Evolutionary conservation across 2,113 vertebrate genomes (phyloP).

Genomic region (Nothobranchius kuhntae): DNA sequence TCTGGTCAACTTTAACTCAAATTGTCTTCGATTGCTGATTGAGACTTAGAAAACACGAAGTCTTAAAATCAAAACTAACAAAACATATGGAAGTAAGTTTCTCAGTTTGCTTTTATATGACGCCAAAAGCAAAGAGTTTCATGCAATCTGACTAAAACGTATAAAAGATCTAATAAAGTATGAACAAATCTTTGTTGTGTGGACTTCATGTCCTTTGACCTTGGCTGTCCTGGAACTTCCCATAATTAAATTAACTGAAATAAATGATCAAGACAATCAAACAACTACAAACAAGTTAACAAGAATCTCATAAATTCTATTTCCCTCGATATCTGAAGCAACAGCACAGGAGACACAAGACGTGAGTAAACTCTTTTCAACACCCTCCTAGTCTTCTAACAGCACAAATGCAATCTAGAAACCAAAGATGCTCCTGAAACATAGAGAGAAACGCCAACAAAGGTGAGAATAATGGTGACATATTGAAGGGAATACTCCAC

Average conservation of each 20-base stretch:
- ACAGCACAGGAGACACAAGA: slow-evolving; percentile 49
- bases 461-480: slow-evolving; percentile 76
- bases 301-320: slow-evolving; percentile 41
- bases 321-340: slow-evolving; percentile 43
- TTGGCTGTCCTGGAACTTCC: slow-evolving; percentile 9
- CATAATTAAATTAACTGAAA: slow-evolving; percentile 28
- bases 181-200: neutral
- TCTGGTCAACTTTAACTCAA: neutral
- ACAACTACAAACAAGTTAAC: slow-evolving; percentile 30
- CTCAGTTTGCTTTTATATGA: too few relatives aligned
- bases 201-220: neutral
- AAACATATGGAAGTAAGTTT: neutral
- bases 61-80: neutral
- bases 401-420: slow-evolving; percentile 70
- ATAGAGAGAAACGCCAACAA: slow-evolving; percentile 76
- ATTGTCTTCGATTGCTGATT: slow-evolving; percentile 15
- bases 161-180: too few relatives aligned
- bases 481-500: slow-evolving; percentile 78
- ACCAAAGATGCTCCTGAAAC: slow-evolving; percentile 76
- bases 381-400: slow-evolving; percentile 28
- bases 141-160: too few relatives aligned
- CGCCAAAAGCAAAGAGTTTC: too few relatives aligned
- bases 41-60: slow-evolving; percentile 9
- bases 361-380: slow-evolving; percentile 49
- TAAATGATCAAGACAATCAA: slow-evolving; percentile 34